Conservation (phyloP, 1,140 invertebrate genomes). For the Delia radicum region DNA sequence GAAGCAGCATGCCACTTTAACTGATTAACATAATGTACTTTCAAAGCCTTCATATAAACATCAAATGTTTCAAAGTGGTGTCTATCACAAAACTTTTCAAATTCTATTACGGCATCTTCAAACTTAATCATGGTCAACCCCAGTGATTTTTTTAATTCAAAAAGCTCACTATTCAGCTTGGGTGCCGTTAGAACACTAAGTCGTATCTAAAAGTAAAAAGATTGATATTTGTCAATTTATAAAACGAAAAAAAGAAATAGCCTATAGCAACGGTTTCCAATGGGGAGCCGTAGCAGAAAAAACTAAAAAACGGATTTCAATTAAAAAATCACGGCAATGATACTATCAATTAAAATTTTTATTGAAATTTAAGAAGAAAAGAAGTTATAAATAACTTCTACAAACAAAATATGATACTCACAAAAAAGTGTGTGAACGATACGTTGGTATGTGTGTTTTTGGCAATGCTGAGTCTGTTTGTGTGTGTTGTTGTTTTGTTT, state of each 20-base stretch:
- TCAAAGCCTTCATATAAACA: slow-evolving; percentile 49
- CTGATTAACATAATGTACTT: slow-evolving; percentile 64
- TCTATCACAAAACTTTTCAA: slow-evolving; percentile 80
- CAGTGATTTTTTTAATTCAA: slow-evolving; percentile 79
- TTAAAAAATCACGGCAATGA: no score
- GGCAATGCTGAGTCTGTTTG: no score
- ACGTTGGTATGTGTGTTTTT: no score
- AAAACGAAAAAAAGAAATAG: background rate
- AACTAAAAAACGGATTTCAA: no score
- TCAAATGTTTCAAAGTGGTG: slow-evolving; percentile 85
- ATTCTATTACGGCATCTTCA: slow-evolving; percentile 91
- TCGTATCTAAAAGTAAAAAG: slow-evolving; percentile 62
- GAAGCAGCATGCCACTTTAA: slow-evolving; percentile 92
- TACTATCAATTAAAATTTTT: no score
- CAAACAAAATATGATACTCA: no score
- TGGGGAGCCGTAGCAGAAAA: no score
- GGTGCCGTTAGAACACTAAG: slow-evolving; percentile 84
- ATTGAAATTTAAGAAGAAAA: no score
- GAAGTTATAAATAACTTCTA: no score
- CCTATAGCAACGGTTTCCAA: no score
- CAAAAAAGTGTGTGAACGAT: no score
- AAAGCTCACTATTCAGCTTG: slow-evolving; percentile 74
- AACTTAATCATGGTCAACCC: slow-evolving; percentile 91
- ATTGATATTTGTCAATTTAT: slow-evolving; percentile 27
- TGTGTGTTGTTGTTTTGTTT: no score